Evolutionary conservation across 64 coral and sea anemone genomes (phyloP).

Genomic region (Dendronephthya gigantea): DNA sequence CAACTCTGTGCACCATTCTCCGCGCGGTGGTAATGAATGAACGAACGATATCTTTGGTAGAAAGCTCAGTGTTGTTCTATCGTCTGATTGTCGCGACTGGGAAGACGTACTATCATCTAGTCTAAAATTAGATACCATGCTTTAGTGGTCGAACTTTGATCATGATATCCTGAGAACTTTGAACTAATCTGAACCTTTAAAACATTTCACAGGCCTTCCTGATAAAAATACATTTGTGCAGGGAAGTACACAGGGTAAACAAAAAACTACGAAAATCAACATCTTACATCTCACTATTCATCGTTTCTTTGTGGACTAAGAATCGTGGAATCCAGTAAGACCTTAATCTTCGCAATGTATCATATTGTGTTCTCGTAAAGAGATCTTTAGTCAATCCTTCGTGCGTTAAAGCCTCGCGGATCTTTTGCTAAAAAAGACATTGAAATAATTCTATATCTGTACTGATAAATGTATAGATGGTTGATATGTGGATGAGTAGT

Average conservation of each 20-base stretch:
- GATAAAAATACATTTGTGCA: too few relatives aligned
- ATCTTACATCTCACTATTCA: conserved; percentile 58
- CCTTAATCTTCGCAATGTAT: conserved; percentile 67
- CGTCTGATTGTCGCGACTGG: conserved; percentile 23
- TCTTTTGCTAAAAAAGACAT: conserved; percentile 49
- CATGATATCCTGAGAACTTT: too few relatives aligned
- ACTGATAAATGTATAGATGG: neutral
- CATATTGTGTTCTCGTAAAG: conserved; percentile 89
- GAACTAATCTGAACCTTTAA: too few relatives aligned
- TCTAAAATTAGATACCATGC: neutral
- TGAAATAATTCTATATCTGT: neutral
- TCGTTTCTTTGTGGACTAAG: conserved; percentile 78
- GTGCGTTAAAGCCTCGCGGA: conserved; percentile 64
- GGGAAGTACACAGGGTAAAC: too few relatives aligned
- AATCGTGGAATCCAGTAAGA: conserved; percentile 97
- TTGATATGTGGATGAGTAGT: neutral
- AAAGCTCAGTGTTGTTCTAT: conserved; percentile 48
- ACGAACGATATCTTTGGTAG: conserved; percentile 82
- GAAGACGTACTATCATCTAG: neutral
- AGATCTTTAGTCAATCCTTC: conserved; percentile 78
- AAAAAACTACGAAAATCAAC: neutral
- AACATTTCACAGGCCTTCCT: too few relatives aligned
- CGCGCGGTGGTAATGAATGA: conserved; percentile 85
- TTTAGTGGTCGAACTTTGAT: too few relatives aligned
- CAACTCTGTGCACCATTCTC: conserved; percentile 93